Conservation (phyloP, 2,797 vertebrate genomes). For the Tenualosa ilisha region DNA sequence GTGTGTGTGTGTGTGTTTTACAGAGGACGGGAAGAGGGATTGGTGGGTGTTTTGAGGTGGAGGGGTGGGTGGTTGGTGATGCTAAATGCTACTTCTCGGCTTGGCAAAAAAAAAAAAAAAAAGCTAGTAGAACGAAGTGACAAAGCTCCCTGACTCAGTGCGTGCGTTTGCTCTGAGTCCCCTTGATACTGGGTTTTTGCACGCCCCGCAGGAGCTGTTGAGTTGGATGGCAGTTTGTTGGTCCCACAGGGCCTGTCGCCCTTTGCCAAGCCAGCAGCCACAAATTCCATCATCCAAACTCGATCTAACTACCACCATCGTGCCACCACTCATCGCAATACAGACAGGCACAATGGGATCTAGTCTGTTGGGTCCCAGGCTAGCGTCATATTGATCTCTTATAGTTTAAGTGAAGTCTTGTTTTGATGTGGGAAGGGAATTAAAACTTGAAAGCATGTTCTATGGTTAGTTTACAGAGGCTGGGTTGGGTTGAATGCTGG, state of each 20-base stretch:
- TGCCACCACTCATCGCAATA: conserved; percentile 16
- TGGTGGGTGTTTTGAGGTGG: not conserved
- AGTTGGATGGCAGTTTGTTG: conserved; percentile 11
- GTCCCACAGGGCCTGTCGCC: conserved; percentile 14
- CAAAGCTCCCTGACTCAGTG: conserved; percentile 16
- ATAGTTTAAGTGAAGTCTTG: not conserved
- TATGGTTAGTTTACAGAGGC: conserved; percentile 24
- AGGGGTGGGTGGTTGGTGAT: not conserved
- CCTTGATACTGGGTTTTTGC: not conserved
- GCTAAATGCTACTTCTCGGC: conserved; percentile 5
- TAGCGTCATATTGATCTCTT: not conserved
- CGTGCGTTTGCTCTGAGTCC: not conserved
- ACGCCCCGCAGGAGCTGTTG: conserved; percentile 20
- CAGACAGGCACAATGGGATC: not conserved
- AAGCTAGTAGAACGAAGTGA: not conserved
- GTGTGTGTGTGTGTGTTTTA: not conserved
- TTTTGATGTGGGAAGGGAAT: conserved; percentile 1
- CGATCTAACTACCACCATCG: not conserved
- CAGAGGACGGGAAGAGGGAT: not conserved
- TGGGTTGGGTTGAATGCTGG: not conserved
- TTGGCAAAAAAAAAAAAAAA: not conserved
- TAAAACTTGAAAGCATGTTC: conserved; percentile 13
- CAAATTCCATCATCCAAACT: not conserved
- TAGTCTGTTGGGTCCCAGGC: not conserved
- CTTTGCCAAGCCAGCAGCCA: conserved; percentile 6